Conservation (phyloP, 2,797 vertebrate genomes). For the Hydrophis major region DNA sequence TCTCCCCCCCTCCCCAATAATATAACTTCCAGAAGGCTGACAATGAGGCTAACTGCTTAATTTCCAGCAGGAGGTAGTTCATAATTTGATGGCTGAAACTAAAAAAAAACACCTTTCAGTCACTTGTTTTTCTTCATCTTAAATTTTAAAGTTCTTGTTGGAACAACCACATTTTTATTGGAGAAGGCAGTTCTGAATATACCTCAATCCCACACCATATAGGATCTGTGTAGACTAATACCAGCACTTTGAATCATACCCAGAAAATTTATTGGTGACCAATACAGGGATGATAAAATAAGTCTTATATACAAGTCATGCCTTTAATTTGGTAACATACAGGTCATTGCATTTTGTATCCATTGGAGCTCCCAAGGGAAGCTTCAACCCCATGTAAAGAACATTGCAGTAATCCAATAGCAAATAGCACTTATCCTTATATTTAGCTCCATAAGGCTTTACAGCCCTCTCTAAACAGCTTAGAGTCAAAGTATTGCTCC, state of each 20-base stretch:
- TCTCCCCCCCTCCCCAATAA: neutral
- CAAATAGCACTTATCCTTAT: neutral
- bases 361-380: neutral
- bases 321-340: neutral
- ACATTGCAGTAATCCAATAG: neutral
- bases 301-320: neutral
- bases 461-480: neutral
- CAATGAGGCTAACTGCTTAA: neutral
- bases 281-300: neutral
- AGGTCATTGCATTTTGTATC: neutral
- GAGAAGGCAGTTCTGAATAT: neutral
- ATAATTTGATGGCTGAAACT: neutral
- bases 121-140: neutral
- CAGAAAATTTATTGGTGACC: neutral
- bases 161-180: neutral
- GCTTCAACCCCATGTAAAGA: neutral
- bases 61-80: neutral
- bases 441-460: neutral
- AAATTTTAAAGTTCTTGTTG: neutral
- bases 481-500: neutral
- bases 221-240: neutral
- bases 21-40: neutral
- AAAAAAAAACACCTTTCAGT: neutral
- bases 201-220: neutral
- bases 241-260: neutral